Conservation (phyloP, 1,140 invertebrate species). For the Diplogasteroides magnus region DNA sequence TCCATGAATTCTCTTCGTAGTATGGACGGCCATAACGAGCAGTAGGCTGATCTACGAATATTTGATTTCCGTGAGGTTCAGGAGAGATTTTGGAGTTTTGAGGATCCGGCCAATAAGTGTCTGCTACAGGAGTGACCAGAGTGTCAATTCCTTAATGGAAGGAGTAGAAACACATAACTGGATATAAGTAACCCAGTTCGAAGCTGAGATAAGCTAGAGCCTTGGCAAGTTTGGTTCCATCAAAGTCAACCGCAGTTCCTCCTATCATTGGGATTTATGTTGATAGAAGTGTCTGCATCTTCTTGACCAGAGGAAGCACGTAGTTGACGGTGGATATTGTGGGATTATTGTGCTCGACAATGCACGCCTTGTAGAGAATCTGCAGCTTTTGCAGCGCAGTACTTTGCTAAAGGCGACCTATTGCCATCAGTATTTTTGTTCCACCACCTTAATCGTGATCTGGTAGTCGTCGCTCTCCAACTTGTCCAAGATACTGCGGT, state of each 20-base stretch:
- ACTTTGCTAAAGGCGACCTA: slow-evolving; percentile 1
- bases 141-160: slow-evolving; percentile 16
- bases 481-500: slow-evolving; percentile 18
- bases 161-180: background rate
- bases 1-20: background rate
- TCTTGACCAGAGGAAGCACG: background rate
- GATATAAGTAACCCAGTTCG: too few relatives aligned
- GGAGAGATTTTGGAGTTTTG: background rate
- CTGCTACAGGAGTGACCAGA: slow-evolving; percentile 26
- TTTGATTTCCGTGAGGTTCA: background rate
- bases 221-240: slow-evolving; percentile 9
- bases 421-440: slow-evolving; percentile 4
- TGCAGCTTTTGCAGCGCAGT: background rate
- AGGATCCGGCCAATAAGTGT: slow-evolving; percentile 31
- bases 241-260: slow-evolving; percentile 13
- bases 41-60: background rate
- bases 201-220: slow-evolving; percentile 29
- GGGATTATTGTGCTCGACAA: background rate
- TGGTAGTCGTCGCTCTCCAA: slow-evolving; percentile 20
- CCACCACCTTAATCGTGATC: slow-evolving; percentile 1
- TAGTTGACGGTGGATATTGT: background rate
- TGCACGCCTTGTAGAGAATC: background rate
- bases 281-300: slow-evolving; percentile 10
- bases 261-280: slow-evolving; percentile 10
- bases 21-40: background rate